Conservation (phyloP, 2,797 vertebrate genomes). For the Cetoscarus ocellatus region DNA sequence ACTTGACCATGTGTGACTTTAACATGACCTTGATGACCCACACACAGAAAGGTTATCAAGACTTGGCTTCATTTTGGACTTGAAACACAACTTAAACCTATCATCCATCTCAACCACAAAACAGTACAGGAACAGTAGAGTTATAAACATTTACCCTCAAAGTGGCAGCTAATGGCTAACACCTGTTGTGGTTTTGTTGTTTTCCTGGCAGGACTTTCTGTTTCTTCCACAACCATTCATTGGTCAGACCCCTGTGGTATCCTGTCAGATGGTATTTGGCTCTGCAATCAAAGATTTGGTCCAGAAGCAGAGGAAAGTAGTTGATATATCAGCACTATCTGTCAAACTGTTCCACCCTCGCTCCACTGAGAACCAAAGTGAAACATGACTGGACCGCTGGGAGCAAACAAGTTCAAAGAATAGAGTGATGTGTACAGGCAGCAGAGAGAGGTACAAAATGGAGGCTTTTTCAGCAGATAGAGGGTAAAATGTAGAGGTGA, state of each 20-base stretch:
- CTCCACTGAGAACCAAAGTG: conserved; percentile 32
- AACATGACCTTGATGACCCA: too few species aligned
- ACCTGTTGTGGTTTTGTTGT: conserved; percentile 45
- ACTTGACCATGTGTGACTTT: too few species aligned
- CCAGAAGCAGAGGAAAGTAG: conserved; percentile 18
- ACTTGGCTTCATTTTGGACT: not conserved
- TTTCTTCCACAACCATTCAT: conserved; percentile 7
- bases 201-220: conserved; percentile 35
- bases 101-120: not conserved
- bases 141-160: not conserved
- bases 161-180: conserved; percentile 39
- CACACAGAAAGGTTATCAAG: not conserved
- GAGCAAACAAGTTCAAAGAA: conserved; percentile 12
- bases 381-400: conserved; percentile 15
- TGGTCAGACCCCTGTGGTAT: conserved; percentile 30
- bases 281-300: conserved; percentile 25
- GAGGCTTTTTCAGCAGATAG: too few species aligned
- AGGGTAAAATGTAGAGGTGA: too few species aligned
- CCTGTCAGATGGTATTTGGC: conserved; percentile 10
- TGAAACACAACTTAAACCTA: not conserved
- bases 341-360: conserved; percentile 12
- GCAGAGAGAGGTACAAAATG: not conserved
- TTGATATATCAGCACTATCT: not conserved
- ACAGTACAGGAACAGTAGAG: not conserved
- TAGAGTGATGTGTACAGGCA: not conserved